Evolutionary conservation across 2,797 vertebrate genomes (phyloP), one percentile per base, ranked within the genome.

Genomic region (Sebastiscus albofasciatus): DNA sequence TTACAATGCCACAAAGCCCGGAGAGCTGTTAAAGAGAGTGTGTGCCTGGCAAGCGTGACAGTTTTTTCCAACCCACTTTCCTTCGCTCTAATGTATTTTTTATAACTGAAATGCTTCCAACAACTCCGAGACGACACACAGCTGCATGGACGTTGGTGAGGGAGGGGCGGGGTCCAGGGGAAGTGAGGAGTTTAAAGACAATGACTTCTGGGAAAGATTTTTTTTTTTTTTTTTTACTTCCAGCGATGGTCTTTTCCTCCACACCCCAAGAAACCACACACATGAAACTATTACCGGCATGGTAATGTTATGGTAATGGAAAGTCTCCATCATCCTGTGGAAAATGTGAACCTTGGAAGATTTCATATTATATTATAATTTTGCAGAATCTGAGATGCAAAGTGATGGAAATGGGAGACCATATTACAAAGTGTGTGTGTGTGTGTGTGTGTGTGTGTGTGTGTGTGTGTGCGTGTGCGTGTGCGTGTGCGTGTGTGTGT

Each of bases 141-240:
- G 84, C 85, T 87, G 91, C 64, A 10, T 3, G 59, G 78, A 76
- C 49, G 56, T 71, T 8, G 27, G 39, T 42, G 24, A 49, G 81
- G 54, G 54, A 42, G 11, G 13, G 42, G 14, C 2, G 55, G 46
- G 59, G 69, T 79, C 75, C 39, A n/a, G 79, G 87, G 79, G 72
- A 90, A 87, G 72, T 36, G 66, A 72, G 55, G 55, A 54, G 33
- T 72, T 81, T 84, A 84, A 75, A 87, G 80, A 91, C 89, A 91
- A 77, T 84, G 72, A 89, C 77, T 94, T 92, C 86, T 91, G 80
- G 91, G 92, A 93, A 92, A 29, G 56, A 29, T 22, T 10, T 14
- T 60, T 67, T 58, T 79, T 67, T 87, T 84, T 87, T 84, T 87
- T 52, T 87, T 85, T 87, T 29, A 58, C 68, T 92, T 85, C 79